Evolutionary conservation across 2,797 vertebrate species (phyloP), one percentile per base, ranked within the genome.

Genomic region (Triplophysa yarkandensis): DNA sequence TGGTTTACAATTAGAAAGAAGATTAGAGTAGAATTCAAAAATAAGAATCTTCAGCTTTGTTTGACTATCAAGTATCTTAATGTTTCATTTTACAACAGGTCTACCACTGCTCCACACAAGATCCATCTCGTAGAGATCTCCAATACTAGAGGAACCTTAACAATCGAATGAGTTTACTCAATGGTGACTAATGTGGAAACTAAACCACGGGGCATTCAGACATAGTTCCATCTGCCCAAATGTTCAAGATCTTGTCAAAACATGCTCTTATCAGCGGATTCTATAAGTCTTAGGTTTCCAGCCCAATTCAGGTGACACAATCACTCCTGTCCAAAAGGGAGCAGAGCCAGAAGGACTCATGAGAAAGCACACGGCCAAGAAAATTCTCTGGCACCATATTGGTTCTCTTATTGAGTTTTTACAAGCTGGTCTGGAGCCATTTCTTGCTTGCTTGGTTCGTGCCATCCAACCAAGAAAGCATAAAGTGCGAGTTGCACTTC

Each of bases 401-500:
- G 80, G 81, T 85, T 79, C 76, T 82, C 83, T 85, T 85, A 86
- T 78, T 86, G 86, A 85, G 84, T 83, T 87, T 89, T 87, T 87
- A 88, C 84, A 84, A 85, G 84, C 83, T 85, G 84, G 84, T 83
- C 64, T 36, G 68, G 61, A 46, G 85, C 83, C 86, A 87, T 83
- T 46, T 68, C 21, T 68, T 46, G 46, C 50, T 69, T 39, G 21
- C 25, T n/a, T 54, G n/a, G 21, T 52, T 65, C 64, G 2, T 54
- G 62, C 39, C 66, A 64, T 74, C 52, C 52, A 28, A 34, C 39
- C 43, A 54, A 39, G 52, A 39, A 69, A 32, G 66, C 52, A 52
- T 50, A 68, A 32, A 30, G 34, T 58, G 34, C 36, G 36, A 44
- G 39, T 10, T 3, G 48, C 27, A 71, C 71, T 54, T 71, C 71